Evolutionary conservation across 1,140 invertebrate species (phyloP).

Genomic region (Dendroctonus valens): DNA sequence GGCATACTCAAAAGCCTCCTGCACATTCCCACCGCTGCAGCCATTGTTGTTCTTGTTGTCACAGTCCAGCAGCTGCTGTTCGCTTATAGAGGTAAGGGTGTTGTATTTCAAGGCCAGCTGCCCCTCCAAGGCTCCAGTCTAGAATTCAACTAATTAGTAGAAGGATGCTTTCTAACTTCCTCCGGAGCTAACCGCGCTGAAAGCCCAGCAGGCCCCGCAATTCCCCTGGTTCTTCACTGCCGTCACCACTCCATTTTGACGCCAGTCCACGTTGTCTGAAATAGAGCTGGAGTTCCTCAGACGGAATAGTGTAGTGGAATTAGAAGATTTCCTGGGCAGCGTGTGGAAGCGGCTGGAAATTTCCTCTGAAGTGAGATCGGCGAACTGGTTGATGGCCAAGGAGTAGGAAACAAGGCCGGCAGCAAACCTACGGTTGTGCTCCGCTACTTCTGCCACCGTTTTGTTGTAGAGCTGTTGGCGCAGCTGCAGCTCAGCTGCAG

Average conservation of each 20-base stretch:
- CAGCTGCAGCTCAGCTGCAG: too few relatives aligned
- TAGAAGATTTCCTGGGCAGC: too few relatives aligned
- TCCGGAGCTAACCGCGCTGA: conserved; percentile 61
- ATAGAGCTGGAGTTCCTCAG: not conserved
- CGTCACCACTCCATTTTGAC: conserved; percentile 67
- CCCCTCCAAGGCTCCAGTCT: conserved; percentile 65
- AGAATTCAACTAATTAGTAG: not conserved
- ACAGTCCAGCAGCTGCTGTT: conserved; percentile 82
- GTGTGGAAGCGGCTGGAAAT: not conserved
- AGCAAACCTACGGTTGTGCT: conserved; percentile 3
- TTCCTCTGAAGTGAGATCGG: conserved; percentile 1
- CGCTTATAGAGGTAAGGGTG: conserved; percentile 61
- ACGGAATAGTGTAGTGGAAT: not conserved
- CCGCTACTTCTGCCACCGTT: not conserved
- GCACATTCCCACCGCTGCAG: conserved; percentile 49
- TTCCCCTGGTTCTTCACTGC: conserved; percentile 67
- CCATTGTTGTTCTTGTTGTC: conserved; percentile 62
- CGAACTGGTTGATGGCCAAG: not conserved
- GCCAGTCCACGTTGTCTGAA: conserved; percentile 43
- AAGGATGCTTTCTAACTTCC: not conserved
- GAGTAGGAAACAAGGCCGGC: not conserved
- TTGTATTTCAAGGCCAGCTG: conserved; percentile 69
- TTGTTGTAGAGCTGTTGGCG: too few relatives aligned
- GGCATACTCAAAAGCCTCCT: conserved; percentile 4
- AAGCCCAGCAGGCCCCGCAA: conserved; percentile 85